Evolutionary conservation across 2,113 vertebrate species (phyloP), one percentile per base, ranked within the genome.

Genomic region (Gallinago undulata): DNA sequence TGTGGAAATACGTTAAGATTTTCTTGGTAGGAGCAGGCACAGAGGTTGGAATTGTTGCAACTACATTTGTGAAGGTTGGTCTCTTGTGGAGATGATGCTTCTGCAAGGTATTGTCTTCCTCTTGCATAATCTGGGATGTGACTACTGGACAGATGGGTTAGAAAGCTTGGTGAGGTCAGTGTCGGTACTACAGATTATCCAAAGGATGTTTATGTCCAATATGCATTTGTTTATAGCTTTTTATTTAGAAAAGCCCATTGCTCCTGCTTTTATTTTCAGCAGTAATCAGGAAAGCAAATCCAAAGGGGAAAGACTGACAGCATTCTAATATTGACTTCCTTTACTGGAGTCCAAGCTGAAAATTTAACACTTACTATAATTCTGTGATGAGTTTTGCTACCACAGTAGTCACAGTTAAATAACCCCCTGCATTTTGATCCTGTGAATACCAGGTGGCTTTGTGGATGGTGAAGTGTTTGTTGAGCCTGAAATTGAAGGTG

Each of bases 401-500:
- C 35, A 62, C 19, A n/a, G 62, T 37, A 10, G 41, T 81, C 73
- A 67, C 35, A 87, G 66, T 70, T 84, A 93, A 88, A 67, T 56
- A 63, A 60, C 31, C 47, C 84, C 37, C 48, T 68, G 16, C 5
- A 5, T 83, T 90, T 88, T 63, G 57, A 48, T 90, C 47, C 37
- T 78, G 30, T 80, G 69, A 78, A 66, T 53, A 14, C n/a, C 28
- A 7, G 22, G 24, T 88, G 70, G n/a, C 48, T 68, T 90, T 83
- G 39, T 73, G 39, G 31, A 64, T 64, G n/a, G 43, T 41, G 51
- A 85, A 47, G n/a, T 78, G 31, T 87, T 91, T 59, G 66, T n/a
- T 90, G 63, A 88, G 60, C n/a, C 83, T 89, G 84, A 81, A 89
- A 68, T 28, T 63, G 30, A 89, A 86, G 50, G 68, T 66, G 50